A percentile compares a stretch with the other conserved stretches of the same genome.
These are phyloP conservation scores for Chymomyza fuscimana DNA, from an alignment of 2,888 invertebrate genomes.

Conservation along the genomic window DNA sequence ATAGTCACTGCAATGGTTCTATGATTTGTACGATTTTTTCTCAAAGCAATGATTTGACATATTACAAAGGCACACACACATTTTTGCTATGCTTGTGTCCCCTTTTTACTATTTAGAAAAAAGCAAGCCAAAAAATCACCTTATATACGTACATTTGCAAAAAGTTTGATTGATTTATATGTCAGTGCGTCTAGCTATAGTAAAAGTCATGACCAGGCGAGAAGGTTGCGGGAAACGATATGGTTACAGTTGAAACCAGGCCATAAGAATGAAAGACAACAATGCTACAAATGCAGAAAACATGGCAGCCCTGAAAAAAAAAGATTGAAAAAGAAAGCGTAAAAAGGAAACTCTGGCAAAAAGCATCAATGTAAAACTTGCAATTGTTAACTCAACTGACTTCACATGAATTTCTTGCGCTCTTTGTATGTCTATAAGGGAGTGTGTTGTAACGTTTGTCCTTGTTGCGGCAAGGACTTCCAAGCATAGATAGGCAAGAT, in stretches of 20 bases:
- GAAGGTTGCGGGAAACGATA: not conserved
- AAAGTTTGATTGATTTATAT: slow-evolving; percentile 68
- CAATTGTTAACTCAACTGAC: slow-evolving; percentile 66
- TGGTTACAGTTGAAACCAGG: not conserved
- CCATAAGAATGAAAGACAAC: slow-evolving; percentile 15
- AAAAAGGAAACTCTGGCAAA: slow-evolving; percentile 19
- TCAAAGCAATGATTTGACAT: no score
- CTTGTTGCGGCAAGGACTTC: not conserved
- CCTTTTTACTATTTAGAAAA: no score
- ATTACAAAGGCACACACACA: no score
- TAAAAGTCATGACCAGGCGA: not conserved
- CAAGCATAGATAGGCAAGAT: not conserved
- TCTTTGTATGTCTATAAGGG: not conserved
- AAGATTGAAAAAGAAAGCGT: not conserved
- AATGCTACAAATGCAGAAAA: slow-evolving; percentile 34
- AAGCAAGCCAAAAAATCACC: no score
- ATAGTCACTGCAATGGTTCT: no score
- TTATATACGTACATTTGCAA: not conserved
- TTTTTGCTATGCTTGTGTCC: no score
- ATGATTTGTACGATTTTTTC: no score
- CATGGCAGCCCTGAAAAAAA: slow-evolving; percentile 13
- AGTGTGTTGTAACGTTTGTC: not conserved
- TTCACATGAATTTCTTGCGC: slow-evolving; percentile 19
- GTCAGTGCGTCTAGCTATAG: slow-evolving; percentile 43
- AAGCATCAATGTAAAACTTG: slow-evolving; percentile 50